These are phyloP conservation scores for Colaptes auratus DNA, from an alignment of 2,113 vertebrate species.

Conservation along the genomic window DNA sequence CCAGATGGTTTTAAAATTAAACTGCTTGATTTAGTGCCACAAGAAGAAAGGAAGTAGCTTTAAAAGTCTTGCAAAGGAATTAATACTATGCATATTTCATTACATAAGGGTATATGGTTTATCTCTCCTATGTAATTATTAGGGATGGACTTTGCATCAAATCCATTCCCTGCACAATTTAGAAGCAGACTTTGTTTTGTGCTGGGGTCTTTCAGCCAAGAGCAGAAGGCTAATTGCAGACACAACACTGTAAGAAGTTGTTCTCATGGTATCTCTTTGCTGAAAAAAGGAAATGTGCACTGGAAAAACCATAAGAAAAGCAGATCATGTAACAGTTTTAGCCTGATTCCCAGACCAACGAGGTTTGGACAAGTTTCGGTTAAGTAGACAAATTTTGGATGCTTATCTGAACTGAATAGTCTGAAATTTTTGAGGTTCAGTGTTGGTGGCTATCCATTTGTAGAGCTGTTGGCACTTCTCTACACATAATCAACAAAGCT, in stretches of 20 bases:
- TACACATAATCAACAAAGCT: background rate
- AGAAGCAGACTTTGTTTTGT: constrained; percentile 4
- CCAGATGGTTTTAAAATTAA: constrained; percentile 35
- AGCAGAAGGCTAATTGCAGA: constrained; percentile 6
- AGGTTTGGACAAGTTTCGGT: constrained; percentile 53
- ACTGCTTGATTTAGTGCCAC: background rate
- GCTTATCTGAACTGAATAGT: constrained; percentile 8
- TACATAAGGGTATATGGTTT: constrained; percentile 44
- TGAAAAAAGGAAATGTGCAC: constrained; percentile 43
- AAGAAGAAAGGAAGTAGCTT: constrained; percentile 54
- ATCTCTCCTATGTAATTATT: constrained; percentile 56
- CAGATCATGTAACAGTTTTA: constrained; percentile 61
- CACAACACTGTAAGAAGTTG: background rate
- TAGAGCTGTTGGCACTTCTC: constrained; percentile 11
- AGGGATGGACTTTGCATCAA: constrained; percentile 28
- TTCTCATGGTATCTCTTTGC: constrained; percentile 47
- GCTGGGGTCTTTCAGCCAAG: background rate
- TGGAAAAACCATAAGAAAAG: constrained; percentile 60
- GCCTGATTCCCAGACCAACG: constrained; percentile 59
- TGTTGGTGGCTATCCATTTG: constrained; percentile 17
- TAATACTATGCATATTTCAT: constrained; percentile 48
- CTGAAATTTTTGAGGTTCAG: constrained; percentile 32
- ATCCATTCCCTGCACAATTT: constrained; percentile 4
- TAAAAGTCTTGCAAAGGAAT: constrained; percentile 17
- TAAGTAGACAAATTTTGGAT: constrained; percentile 29